phyloP scores from a whole-genome alignment of 1,140 invertebrate genomes.

The Rhysida immarginata region DNA sequence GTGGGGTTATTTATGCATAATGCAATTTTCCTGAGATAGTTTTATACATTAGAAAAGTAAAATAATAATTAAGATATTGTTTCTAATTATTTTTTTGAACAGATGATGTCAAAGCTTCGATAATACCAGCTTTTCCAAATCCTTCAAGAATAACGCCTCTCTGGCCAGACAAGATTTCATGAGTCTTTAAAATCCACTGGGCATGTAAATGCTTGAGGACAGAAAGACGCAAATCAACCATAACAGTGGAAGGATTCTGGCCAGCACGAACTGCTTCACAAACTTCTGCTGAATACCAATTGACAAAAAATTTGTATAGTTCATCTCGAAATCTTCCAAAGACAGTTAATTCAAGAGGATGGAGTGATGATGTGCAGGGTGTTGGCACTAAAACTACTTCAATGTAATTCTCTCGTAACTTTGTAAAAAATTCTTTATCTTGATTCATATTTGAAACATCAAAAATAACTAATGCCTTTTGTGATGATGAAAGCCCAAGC shows the following conservation, averaged over 20 bases:
- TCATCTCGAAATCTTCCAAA: slow-evolving; percentile 5
- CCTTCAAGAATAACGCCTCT: not conserved
- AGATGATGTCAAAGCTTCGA: not conserved
- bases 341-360: not conserved
- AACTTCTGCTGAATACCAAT: slow-evolving; percentile 4
- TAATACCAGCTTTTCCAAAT: not conserved
- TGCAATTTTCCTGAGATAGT: too few species aligned
- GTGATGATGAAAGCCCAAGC: not conserved
- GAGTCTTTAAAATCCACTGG: slow-evolving; percentile 6
- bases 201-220: slow-evolving; percentile 6
- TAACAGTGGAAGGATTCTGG: slow-evolving; percentile 4
- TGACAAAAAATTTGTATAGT: slow-evolving; percentile 5
- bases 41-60: too few species aligned
- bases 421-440: slow-evolving; percentile 5
- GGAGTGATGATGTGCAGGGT: not conserved
- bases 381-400: slow-evolving; percentile 1
- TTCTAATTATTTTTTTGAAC: not conserved
- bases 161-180: not conserved
- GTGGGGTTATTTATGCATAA: too few species aligned
- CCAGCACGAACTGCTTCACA: slow-evolving; percentile 2
- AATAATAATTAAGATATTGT: too few species aligned
- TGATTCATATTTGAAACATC: slow-evolving; percentile 5
- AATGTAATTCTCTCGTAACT: not conserved
- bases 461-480: slow-evolving; percentile 2
- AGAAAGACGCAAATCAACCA: slow-evolving; percentile 3